These are phyloP conservation scores for Thaleichthys pacificus DNA, from an alignment of 2,797 vertebrate species.

Conservation along the genomic window DNA sequence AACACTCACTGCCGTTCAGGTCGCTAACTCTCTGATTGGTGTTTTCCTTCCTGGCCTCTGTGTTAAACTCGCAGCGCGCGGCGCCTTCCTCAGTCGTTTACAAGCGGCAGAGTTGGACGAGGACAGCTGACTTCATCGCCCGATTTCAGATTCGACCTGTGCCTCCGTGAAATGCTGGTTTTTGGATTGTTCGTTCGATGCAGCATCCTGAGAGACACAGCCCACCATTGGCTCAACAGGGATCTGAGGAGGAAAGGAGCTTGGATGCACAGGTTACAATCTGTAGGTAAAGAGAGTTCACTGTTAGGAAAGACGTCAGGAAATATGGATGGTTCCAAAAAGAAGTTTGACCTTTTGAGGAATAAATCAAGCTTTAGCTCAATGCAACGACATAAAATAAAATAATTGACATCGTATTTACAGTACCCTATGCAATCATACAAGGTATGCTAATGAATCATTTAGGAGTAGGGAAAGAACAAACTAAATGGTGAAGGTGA, in stretches of 20 bases:
- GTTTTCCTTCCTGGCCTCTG: background rate
- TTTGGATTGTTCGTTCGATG: constrained; percentile 24
- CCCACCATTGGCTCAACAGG: background rate
- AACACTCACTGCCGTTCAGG: constrained; percentile 5
- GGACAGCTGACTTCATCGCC: constrained; percentile 22
- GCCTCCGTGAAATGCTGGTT: constrained; percentile 15
- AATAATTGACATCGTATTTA: no score
- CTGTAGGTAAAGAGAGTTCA: no score
- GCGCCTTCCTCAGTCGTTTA: constrained; percentile 36
- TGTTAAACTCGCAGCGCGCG: constrained; percentile 3
- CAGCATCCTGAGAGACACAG: constrained; percentile 2
- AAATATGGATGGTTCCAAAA: no score
- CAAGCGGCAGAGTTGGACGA: constrained; percentile 28
- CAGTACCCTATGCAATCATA: no score
- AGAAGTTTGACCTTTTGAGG: no score
- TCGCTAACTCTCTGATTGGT: constrained; percentile 25
- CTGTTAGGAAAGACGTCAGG: no score
- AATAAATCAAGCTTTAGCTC: no score
- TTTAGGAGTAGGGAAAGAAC: no score
- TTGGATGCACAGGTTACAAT: no score
- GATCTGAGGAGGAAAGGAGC: no score
- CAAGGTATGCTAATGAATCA: no score
- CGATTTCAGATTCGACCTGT: constrained; percentile 40
- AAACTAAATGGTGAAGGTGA: background rate
- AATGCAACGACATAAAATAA: no score